Percentiles rank a stretch among this genome's conserved stretches.
Conservation (phyloP, 2,113 vertebrate species). For the Ammodramus savannarum region DNA sequence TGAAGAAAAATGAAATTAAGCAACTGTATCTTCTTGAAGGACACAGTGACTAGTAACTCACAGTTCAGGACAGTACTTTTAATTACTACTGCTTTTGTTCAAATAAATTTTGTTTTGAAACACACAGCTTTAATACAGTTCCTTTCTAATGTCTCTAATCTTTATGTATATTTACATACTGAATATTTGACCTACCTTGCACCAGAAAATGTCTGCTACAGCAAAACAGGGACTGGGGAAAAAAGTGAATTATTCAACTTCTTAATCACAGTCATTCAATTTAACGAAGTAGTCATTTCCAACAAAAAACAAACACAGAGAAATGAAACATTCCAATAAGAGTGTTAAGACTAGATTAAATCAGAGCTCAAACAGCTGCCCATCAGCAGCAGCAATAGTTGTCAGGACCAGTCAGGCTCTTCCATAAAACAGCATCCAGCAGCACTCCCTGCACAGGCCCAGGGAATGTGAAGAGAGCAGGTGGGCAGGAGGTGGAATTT, state of each 20-base stretch:
- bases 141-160: not conserved
- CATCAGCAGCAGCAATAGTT: not conserved
- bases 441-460: not conserved
- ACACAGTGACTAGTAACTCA: not conserved
- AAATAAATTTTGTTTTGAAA: not conserved
- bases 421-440: not conserved
- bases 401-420: not conserved
- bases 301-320: not conserved
- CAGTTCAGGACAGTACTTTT: not conserved
- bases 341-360: not conserved
- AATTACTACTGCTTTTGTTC: not conserved
- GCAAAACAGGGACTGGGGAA: not conserved
- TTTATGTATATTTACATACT: not conserved
- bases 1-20: not conserved
- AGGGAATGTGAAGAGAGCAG: not conserved
- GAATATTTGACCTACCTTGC: not conserved
- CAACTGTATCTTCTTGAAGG: not conserved
- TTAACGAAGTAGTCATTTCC: not conserved
- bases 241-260: not conserved
- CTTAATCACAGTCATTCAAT: not conserved
- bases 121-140: not conserved
- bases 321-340: not conserved
- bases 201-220: not conserved
- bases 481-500: fast-evolving
- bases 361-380: not conserved